Conservation (phyloP, 2,797 vertebrate species). For the Propithecus perrieri region DNA sequence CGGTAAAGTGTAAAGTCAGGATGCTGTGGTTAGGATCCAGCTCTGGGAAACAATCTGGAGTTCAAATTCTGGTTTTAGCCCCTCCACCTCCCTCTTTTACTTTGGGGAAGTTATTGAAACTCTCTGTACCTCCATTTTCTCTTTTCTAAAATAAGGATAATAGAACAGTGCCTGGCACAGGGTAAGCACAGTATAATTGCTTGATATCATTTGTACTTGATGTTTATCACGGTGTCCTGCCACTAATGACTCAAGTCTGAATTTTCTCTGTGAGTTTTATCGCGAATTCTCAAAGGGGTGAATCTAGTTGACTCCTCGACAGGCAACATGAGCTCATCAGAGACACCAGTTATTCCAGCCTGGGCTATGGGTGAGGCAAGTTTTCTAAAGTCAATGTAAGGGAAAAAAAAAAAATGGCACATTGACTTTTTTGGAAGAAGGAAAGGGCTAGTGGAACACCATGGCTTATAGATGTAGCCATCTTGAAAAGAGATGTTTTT, state of each 20-base stretch:
- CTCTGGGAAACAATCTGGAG: not conserved
- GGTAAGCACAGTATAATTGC: not conserved
- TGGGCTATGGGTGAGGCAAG: not conserved
- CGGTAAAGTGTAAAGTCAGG: fast-evolving
- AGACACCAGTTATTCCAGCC: not conserved
- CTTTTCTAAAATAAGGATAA: not conserved
- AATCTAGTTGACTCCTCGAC: not conserved
- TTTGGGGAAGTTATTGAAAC: not conserved
- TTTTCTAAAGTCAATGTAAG: not conserved
- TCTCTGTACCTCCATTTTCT: not conserved
- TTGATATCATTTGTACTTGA: not conserved
- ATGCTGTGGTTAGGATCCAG: not conserved
- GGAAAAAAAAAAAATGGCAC: not conserved
- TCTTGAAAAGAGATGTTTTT: not conserved
- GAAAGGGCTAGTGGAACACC: not conserved
- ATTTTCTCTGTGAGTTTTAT: not conserved
- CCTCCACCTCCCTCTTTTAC: fast-evolving
- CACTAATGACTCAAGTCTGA: not conserved
- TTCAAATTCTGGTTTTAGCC: not conserved
- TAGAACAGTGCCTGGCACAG: not conserved
- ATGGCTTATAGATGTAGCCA: not conserved
- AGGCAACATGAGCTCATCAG: not conserved
- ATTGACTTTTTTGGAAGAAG: no score
- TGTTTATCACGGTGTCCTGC: not conserved
- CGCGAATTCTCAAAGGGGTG: not conserved